A percentile compares a stretch with the other conserved stretches of the same genome.
phyloP scores from a whole-genome alignment of 2,113 vertebrate genomes.

The Madoqua kirkii region DNA sequence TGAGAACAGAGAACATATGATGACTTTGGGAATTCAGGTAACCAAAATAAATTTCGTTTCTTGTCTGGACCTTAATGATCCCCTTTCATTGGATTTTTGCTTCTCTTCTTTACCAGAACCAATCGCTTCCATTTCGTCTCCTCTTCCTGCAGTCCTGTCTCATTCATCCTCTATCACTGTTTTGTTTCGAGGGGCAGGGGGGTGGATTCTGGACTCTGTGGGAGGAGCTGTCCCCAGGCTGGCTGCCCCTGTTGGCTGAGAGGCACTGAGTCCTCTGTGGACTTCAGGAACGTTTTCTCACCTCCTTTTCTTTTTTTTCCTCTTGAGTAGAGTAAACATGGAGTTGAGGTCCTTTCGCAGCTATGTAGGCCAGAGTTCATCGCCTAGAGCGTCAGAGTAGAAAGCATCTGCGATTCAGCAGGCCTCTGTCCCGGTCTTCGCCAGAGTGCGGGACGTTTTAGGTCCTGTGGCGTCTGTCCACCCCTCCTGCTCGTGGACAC shows the following conservation, averaged over 20 bases:
- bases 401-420: constrained; percentile 27
- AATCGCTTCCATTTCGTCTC: neutral
- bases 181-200: neutral
- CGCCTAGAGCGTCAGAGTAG: constrained; percentile 31
- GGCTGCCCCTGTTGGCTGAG: neutral
- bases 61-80: neutral
- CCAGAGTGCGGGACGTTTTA: constrained; percentile 44
- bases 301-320: neutral
- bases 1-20: neutral
- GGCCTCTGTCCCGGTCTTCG: neutral
- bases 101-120: neutral
- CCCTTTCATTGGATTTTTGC: neutral
- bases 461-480: constrained; percentile 39
- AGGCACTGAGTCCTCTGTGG: neutral
- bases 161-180: neutral
- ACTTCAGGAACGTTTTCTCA: neutral
- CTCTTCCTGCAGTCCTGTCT: neutral
- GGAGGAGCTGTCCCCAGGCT: neutral
- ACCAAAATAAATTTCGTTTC: neutral
- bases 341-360: neutral
- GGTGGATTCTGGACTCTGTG: neutral
- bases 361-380: constrained; percentile 20
- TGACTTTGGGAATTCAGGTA: neutral
- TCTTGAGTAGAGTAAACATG: neutral
- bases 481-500: constrained; percentile 15